Conservation (phyloP, 2,797 vertebrate species). For the Vespertilio murinus region DNA sequence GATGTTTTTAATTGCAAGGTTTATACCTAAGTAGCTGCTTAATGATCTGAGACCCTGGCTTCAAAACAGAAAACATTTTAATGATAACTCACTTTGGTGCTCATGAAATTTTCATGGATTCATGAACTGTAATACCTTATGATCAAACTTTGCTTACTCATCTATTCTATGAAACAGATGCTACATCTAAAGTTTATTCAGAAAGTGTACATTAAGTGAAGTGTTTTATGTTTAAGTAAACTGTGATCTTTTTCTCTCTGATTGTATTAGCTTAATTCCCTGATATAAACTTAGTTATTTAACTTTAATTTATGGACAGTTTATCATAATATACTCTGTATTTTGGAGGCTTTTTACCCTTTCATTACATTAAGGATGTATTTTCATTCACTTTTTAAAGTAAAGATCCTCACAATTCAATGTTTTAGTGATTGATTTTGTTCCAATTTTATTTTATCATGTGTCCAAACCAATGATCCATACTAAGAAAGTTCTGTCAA, state of each 20-base stretch:
- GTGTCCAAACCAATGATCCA: neutral
- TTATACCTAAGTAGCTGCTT: slow-evolving; percentile 48
- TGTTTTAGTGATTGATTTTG: neutral
- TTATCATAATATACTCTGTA: neutral
- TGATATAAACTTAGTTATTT: neutral
- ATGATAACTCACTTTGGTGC: neutral
- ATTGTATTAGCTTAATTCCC: neutral
- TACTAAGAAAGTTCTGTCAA: neutral
- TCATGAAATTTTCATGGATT: slow-evolving; percentile 54
- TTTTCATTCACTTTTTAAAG: neutral
- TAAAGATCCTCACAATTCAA: neutral
- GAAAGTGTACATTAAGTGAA: neutral
- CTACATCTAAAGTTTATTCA: neutral
- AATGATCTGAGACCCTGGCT: slow-evolving; percentile 4
- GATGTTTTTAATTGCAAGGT: slow-evolving; percentile 29
- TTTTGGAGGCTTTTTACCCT: neutral
- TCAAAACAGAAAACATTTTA: slow-evolving; percentile 35
- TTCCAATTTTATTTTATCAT: neutral
- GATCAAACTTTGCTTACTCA: neutral
- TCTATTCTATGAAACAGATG: neutral
- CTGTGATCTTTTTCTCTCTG: neutral
- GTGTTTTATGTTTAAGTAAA: neutral
- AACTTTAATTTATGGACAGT: neutral
- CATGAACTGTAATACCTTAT: neutral
- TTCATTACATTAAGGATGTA: neutral